Evolutionary conservation across 2,888 invertebrate genomes (phyloP), one percentile per base, ranked within the genome.

Genomic region (Bellardia pandia): DNA sequence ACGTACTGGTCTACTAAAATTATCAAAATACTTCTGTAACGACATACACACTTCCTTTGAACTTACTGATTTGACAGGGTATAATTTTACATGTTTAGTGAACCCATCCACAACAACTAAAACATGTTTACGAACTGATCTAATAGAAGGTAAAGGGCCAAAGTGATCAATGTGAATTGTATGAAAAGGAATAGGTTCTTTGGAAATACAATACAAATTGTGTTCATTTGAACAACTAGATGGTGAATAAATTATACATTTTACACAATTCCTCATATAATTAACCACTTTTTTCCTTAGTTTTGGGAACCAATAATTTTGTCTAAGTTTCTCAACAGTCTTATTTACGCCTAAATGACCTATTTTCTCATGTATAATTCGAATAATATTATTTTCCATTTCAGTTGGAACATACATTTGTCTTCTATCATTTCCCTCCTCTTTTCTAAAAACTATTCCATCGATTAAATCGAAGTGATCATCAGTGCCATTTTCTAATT

Each of bases 251-350:
- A 48, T 48, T 33, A 76, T 75, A 48, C 83, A 83, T 42, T 83
- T 77, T 16, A 64, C n/a, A 51, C 72, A 85, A 23, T 66, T 85
- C 16, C 30, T 48, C 8, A 72, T 64, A 45, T 45, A 79, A 4
- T 60, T 85, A 13, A 58, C 37, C n/a, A 85, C 45, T 30, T 56
- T 71, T 3, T n/a, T 58, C 16, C 42, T 71, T 48, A 78, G 9
- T 40, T 64, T 14, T 2, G 74, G 74, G 13, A 78, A 85, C 84
- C 74, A 85, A 66, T 84, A 84, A 64, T 72, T 33, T 42, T 78
- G 71, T 6, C 42, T 45, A 7, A 71, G 42, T 51, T 72, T 42
- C 2, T 66, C 33, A 14, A 45, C n/a, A 16, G 40, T 45, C 48
- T 84, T 71, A 14, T 42, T 58, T 42, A 77, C 53, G 7, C 72